A percentile compares a stretch with the other conserved stretches of the same genome.
These are phyloP conservation scores for Cololabis saira DNA, from an alignment of 2,113 vertebrate species.

Conservation along the genomic window DNA sequence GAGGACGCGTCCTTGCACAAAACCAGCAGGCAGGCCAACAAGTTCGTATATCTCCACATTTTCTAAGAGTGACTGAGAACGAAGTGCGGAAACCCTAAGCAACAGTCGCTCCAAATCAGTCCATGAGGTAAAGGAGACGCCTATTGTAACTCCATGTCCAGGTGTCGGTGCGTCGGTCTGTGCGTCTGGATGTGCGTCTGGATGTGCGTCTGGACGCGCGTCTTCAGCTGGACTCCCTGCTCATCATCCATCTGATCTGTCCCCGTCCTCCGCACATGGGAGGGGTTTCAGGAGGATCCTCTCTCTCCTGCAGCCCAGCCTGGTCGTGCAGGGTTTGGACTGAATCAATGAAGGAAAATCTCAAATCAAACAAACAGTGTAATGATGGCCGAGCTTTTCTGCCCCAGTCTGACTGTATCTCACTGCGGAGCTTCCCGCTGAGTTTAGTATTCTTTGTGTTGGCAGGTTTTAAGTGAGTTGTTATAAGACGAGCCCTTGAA, in stretches of 20 bases:
- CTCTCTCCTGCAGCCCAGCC: too few relatives aligned
- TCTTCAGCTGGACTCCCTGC: slow-evolving; percentile 10
- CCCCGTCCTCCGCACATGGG: slow-evolving; percentile 40
- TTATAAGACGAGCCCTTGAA: neutral
- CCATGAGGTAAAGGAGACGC: slow-evolving; percentile 17
- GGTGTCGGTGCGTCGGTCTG: neutral
- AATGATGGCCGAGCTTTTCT: too few relatives aligned
- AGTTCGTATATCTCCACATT: slow-evolving; percentile 77
- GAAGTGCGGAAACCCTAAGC: slow-evolving; percentile 22
- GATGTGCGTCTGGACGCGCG: too few relatives aligned
- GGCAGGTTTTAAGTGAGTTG: too few relatives aligned
- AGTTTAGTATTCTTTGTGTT: too few relatives aligned
- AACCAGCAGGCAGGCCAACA: slow-evolving; percentile 71
- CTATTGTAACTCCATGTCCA: slow-evolving; percentile 57
- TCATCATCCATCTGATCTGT: slow-evolving; percentile 45
- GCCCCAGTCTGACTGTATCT: too few relatives aligned
- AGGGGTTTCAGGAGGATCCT: slow-evolving; percentile 37
- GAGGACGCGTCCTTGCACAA: slow-evolving; percentile 66
- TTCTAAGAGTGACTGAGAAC: slow-evolving; percentile 6
- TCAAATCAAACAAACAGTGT: neutral
- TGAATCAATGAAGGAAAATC: too few relatives aligned
- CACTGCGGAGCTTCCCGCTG: too few relatives aligned
- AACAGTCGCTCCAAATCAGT: slow-evolving; percentile 4
- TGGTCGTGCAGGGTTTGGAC: too few relatives aligned
- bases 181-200: slow-evolving; percentile 6